phyloP scores from a whole-genome alignment of 1,140 invertebrate species.

The Odontomachus brunneus region DNA sequence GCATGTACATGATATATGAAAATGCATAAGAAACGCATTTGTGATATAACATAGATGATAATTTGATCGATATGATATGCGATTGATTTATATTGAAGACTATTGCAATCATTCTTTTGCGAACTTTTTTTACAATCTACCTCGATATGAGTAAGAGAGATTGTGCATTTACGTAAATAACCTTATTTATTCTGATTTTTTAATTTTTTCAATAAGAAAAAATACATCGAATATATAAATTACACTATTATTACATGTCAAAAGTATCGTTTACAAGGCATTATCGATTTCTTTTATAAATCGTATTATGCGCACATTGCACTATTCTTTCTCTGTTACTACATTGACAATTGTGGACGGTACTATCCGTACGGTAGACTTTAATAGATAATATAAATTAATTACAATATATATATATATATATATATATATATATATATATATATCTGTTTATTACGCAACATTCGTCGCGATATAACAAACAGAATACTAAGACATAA shows the following conservation, averaged over 20 bases:
- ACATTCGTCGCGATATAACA: constrained; percentile 19
- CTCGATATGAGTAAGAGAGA: not conserved
- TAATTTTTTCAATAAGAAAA: constrained; percentile 1
- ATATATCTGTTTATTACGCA: not conserved
- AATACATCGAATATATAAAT: constrained; percentile 1
- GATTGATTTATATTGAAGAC: too few relatives aligned
- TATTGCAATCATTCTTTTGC: too few relatives aligned
- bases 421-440: constrained; percentile 5
- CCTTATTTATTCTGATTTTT: constrained; percentile 22
- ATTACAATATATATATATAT: constrained; percentile 24
- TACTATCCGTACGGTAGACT: not conserved
- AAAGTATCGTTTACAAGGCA: constrained; percentile 1
- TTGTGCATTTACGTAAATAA: not conserved
- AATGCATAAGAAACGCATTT: too few relatives aligned
- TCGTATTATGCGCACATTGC: not conserved
- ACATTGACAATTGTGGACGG: not conserved
- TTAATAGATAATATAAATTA: constrained; percentile 25
- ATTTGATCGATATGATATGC: too few relatives aligned
- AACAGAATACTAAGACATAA: too few relatives aligned
- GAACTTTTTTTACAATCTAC: not conserved
- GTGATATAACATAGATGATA: too few relatives aligned
- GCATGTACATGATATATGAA: too few relatives aligned
- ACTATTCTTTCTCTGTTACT: not conserved
- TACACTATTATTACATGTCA: constrained; percentile 20
- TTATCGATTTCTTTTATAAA: constrained; percentile 24